phyloP scores from a whole-genome alignment of 2,797 vertebrate species.

The Cuniculus paca region DNA sequence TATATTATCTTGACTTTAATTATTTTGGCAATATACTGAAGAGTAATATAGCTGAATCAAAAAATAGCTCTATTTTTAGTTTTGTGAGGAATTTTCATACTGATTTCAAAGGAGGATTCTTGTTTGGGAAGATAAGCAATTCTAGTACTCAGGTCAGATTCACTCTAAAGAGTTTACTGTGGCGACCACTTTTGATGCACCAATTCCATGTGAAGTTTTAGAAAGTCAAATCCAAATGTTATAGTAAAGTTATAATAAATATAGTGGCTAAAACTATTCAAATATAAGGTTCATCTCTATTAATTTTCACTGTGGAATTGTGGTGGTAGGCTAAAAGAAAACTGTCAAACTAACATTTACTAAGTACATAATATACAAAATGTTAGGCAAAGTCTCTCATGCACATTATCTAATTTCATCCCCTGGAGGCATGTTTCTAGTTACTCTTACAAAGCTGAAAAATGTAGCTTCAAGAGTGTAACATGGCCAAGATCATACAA shows the following conservation, averaged over 20 bases:
- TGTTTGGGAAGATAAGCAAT: slow-evolving; percentile 89
- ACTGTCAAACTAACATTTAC: slow-evolving; percentile 31
- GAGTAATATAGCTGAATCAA: background rate
- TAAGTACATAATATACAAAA: background rate
- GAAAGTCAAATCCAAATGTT: slow-evolving; percentile 33
- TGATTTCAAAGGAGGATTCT: slow-evolving; percentile 61
- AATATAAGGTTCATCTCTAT: background rate
- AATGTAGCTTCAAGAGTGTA: background rate
- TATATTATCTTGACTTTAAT: background rate
- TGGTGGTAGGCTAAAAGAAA: background rate
- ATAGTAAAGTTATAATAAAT: slow-evolving; percentile 37
- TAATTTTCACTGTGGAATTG: background rate
- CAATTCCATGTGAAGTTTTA: slow-evolving; percentile 3
- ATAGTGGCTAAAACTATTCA: slow-evolving; percentile 42
- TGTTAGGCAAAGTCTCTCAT: background rate
- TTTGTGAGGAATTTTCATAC: background rate
- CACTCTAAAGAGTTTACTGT: slow-evolving; percentile 73
- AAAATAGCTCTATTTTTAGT: background rate
- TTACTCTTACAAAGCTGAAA: background rate
- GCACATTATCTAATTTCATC: slow-evolving; percentile 16
- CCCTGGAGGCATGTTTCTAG: background rate
- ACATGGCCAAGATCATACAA: background rate
- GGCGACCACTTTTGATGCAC: background rate
- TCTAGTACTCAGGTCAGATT: slow-evolving; percentile 92
- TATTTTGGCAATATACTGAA: background rate